Evolutionary conservation across 1,140 invertebrate genomes (phyloP), one percentile per base, ranked within the genome.

Genomic region (Hesperophylax magnus): DNA sequence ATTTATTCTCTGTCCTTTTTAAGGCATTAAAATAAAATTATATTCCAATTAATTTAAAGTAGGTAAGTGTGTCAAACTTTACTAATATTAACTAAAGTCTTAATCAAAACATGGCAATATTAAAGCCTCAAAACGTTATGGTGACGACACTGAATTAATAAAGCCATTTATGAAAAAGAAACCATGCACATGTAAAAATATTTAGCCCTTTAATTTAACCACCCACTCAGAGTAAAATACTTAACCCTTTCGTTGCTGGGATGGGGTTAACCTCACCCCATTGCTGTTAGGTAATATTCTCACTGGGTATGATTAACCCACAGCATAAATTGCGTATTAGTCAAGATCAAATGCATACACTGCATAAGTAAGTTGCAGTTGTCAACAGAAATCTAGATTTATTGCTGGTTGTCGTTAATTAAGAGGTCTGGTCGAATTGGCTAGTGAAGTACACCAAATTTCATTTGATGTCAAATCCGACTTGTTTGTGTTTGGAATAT

Each of bases 301-400:
- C 71, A 17, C 20, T 54, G 34, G 61, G 52, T 65, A 65, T 78
- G 60, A 67, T 67, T 79, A 81, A 81, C 82, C 79, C 79, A 53
- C 78, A 65, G 82, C 67, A 84, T 84, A 84, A 84, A 84, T 84
- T 53, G 77, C 77, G 75, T 84, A 84, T 84, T 84, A 84, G 82
- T 84, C 78, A 84, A 79, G 79, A 80, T 84, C 82, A 84, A 77
- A 81, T 80, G 77, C 82, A 84, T 81, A 67, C 80, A 56, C 74
- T 76, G 75, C 75, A 61, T 77, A 77, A 77, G 60, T 63, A 63
- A 27, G 47, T 54, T 54, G 52, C 53, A 24, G 17, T 65, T 18
- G 18, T 31, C 15, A 65, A 18, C 17, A 24, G 63, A 17, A 22
- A 65, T 65, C 63, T 31, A 27, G 63, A 65, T 65, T 65, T 65